Evolutionary conservation across 2,888 invertebrate genomes (phyloP), one percentile per base, ranked within the genome.

Genomic region (Megalurothrips usitatus): DNA sequence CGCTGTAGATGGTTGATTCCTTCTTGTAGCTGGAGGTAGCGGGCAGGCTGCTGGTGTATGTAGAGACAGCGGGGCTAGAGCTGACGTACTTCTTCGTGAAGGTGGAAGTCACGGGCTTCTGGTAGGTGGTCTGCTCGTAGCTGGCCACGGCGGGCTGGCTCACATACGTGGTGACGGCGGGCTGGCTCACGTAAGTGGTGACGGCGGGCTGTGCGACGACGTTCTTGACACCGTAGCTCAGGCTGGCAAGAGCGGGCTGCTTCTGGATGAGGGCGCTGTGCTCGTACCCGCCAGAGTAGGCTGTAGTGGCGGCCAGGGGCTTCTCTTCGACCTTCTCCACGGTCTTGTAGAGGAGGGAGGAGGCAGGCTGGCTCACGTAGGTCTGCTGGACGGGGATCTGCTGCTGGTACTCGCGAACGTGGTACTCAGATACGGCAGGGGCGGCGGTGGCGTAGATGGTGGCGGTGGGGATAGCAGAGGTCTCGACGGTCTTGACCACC

Each of bases 271-370:
- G 26, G 9, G 68, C 23, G 26, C 68, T 75, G 11, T 75, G 68
- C 26, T 75, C 68, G 68, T 75, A 75, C 26, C 68, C 68, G 26
- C 68, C 68, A 12, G 68, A 26, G 68, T 75, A 75, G 26, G 68
- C 68, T n/a, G 68, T 68, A n/a, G 23, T 23, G 23, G 68, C 68
- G 68, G 68, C n/a, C 23, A 23, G n/a, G n/a, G 63, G 63, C 19
- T 3, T 63, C 63, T 63, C 68, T n/a, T 63, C 68, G n/a, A 68
- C 23, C 68, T 68, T 68, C 68, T 68, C 68, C 19, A n/a, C 68
- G n/a, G 68, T 68, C 68, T 68, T 68, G 23, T n/a, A 9, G 23
- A 9, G 11, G 23, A 23, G 0, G 23, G 68, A 1, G 10, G 2
- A 9, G 68, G 68, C 26, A 10, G 68, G 68, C 68, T 75, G 68